A percentile compares a stretch with the other conserved stretches of the same genome.
phyloP scores from a whole-genome alignment of 1,140 invertebrate genomes.

The Drosophila neocordata region DNA sequence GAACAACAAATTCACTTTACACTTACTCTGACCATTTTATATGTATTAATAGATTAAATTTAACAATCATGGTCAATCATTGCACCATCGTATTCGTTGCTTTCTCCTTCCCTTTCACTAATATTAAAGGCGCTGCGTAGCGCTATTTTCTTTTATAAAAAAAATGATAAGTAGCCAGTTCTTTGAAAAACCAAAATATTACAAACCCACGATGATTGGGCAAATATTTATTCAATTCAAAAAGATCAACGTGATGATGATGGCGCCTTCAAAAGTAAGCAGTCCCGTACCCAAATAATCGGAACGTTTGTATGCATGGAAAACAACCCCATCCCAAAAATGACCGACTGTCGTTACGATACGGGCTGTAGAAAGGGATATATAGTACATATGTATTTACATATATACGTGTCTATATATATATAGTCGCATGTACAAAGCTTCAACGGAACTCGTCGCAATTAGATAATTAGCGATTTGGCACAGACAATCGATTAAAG shows the following conservation, averaged over 20 bases:
- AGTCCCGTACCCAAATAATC: constrained; percentile 10
- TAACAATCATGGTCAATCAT: constrained; percentile 42
- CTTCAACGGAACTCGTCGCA: constrained; percentile 18
- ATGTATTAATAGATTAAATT: constrained; percentile 35
- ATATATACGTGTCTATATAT: not conserved
- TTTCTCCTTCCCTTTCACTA: not conserved
- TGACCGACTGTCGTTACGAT: constrained; percentile 12
- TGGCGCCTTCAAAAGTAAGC: not conserved
- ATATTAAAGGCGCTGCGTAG: not conserved
- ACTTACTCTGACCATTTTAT: not conserved
- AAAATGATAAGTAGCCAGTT: not conserved
- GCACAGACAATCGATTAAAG: constrained; percentile 22
- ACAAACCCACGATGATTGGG: constrained; percentile 33
- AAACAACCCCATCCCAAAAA: constrained; percentile 8
- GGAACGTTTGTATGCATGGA: constrained; percentile 44
- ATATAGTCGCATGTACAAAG: not conserved
- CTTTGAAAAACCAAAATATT: constrained; percentile 6
- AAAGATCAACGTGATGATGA: constrained; percentile 2
- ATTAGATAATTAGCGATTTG: constrained; percentile 54
- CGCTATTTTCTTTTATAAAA: not conserved
- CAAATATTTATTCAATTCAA: constrained; percentile 16
- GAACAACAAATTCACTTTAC: not conserved
- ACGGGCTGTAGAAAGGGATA: constrained; percentile 3
- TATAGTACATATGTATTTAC: not conserved
- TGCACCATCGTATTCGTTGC: not conserved